These are phyloP conservation scores for Cephalopachus bancanus DNA, from an alignment of 2,797 vertebrate genomes.

Conservation along the genomic window DNA sequence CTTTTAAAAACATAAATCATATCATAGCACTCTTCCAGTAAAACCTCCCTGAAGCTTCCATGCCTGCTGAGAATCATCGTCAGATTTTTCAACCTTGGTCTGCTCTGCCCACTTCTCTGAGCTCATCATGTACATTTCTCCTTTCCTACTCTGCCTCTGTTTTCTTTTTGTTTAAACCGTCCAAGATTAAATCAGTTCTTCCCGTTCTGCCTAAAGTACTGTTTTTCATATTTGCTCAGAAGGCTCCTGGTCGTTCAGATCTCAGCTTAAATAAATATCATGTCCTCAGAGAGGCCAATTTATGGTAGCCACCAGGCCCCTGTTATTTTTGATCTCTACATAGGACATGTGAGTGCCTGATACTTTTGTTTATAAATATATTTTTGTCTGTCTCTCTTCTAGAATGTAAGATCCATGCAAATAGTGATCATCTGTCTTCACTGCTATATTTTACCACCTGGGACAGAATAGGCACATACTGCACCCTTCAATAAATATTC, in stretches of 20 bases:
- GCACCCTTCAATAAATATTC: not conserved
- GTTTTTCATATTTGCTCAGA: constrained; percentile 9
- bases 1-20: not conserved
- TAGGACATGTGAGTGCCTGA: not conserved
- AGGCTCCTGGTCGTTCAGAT: not conserved
- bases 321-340: constrained; percentile 44
- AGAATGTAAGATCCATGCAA: not conserved
- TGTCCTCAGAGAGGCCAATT: not conserved
- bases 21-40: not conserved
- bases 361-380: not conserved
- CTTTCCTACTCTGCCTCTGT: not conserved
- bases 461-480: not conserved
- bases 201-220: not conserved
- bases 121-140: not conserved
- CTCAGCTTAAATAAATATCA: constrained; percentile 23
- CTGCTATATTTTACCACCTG: not conserved
- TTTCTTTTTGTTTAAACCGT: constrained; percentile 48
- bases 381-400: not conserved
- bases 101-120: not conserved
- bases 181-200: constrained; percentile 1
- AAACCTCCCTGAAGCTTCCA: not conserved
- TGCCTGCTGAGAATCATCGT: not conserved
- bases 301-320: not conserved
- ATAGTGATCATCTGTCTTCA: not conserved
- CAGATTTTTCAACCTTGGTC: not conserved